Conservation (phyloP, 2,113 vertebrate genomes). For the Antigone vipio region DNA sequence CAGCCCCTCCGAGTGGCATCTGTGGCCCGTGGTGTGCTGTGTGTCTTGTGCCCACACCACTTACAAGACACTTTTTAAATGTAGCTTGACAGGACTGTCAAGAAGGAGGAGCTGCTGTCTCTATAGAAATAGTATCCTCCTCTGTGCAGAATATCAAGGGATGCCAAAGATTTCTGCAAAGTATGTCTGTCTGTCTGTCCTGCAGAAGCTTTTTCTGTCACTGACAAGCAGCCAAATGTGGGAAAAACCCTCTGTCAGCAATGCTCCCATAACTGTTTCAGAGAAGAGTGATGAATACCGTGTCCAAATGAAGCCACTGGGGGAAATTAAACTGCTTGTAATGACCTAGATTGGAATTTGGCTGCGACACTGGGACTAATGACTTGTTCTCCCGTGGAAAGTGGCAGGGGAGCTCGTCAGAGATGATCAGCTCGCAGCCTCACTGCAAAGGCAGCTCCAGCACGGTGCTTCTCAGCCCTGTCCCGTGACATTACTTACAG, state of each 20-base stretch:
- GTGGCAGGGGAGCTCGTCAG: not conserved
- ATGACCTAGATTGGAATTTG: slow-evolving; percentile 22
- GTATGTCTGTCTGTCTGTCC: not conserved
- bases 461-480: rapidly evolving
- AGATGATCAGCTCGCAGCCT: not conserved
- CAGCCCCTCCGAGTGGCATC: not conserved
- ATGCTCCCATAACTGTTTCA: not conserved
- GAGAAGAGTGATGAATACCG: not conserved
- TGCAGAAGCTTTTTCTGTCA: not conserved
- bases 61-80: not conserved
- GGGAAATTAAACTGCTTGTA: slow-evolving; percentile 31
- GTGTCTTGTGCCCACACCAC: not conserved
- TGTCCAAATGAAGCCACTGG: not conserved
- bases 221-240: not conserved
- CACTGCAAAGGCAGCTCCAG: not conserved
- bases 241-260: not conserved
- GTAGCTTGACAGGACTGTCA: not conserved
- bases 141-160: not conserved
- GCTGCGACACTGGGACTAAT: slow-evolving; percentile 6
- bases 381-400: slow-evolving; percentile 3
- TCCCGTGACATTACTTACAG: not conserved
- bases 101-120: not conserved
- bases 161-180: not conserved
- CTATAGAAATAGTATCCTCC: not conserved
- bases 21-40: rapidly evolving